Evolutionary conservation across 2,797 vertebrate species (phyloP).

Genomic region (Dromococcyx pavoninus): DNA sequence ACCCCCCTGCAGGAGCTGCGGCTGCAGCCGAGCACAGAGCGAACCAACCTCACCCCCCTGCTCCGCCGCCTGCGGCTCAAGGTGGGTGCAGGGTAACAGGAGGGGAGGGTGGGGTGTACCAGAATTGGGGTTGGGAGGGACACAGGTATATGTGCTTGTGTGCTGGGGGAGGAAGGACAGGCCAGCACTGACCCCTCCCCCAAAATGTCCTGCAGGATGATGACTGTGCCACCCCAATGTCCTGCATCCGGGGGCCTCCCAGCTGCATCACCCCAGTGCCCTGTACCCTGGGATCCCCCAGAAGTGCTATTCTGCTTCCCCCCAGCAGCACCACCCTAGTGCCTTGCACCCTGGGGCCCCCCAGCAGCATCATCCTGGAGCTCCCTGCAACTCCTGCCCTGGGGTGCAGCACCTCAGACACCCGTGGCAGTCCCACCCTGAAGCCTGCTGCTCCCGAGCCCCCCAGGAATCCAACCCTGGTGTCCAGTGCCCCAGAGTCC

Average conservation of each 20-base stretch:
- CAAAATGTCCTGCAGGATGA: neutral
- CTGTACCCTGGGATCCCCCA: neutral
- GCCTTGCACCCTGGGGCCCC: neutral
- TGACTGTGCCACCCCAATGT: neutral
- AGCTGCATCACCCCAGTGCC: neutral
- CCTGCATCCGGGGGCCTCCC: neutral
- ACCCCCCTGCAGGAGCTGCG: neutral
- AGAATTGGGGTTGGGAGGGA: neutral
- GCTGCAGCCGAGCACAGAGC: neutral
- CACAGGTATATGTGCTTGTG: neutral
- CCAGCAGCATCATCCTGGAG: neutral
- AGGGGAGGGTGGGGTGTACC: no score
- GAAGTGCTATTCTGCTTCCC: neutral
- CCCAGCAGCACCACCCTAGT: neutral
- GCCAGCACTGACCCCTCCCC: neutral
- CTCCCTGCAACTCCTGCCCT: neutral
- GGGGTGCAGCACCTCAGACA: neutral
- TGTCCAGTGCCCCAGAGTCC: neutral
- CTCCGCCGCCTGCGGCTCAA: conserved; percentile 20
- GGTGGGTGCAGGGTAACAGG: neutral
- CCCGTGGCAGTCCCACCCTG: neutral
- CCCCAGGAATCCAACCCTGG: neutral
- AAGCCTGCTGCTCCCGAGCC: neutral
- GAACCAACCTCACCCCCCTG: conserved; percentile 18
- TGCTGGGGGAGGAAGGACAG: neutral